Evolutionary conservation across 1,140 invertebrate genomes (phyloP).

Genomic region (Batillaria attramentaria): DNA sequence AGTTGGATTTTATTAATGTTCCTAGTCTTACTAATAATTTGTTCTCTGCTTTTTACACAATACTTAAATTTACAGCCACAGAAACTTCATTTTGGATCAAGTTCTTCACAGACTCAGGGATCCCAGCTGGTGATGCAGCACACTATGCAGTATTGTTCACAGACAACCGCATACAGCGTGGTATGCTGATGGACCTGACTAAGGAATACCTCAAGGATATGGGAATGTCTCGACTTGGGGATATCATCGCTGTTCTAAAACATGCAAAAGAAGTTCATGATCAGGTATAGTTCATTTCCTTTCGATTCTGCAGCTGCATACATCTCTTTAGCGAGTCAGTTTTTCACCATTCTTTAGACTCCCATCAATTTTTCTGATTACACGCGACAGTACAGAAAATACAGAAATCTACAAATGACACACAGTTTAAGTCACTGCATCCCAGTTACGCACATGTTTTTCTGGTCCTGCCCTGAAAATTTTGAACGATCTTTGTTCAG

Average conservation of each 20-base stretch:
- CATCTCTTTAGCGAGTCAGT: too few species aligned
- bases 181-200: slow-evolving; percentile 86
- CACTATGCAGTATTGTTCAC: slow-evolving; percentile 87
- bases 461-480: too few species aligned
- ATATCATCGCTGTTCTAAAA: slow-evolving; percentile 87
- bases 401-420: too few species aligned
- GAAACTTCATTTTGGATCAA: slow-evolving; percentile 72
- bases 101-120: slow-evolving; percentile 85
- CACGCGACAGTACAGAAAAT: too few species aligned
- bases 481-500: too few species aligned
- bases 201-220: slow-evolving; percentile 88
- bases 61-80: slow-evolving; percentile 37
- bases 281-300: slow-evolving; percentile 70
- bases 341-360: background rate
- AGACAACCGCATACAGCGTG: slow-evolving; percentile 84
- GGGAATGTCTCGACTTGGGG: slow-evolving; percentile 86
- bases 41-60: background rate
- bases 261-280: slow-evolving; percentile 84
- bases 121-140: slow-evolving; percentile 81
- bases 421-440: too few species aligned
- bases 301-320: too few species aligned
- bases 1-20: too few species aligned
- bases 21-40: too few species aligned
- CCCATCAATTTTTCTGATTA: background rate
- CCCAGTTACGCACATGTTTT: too few species aligned